A percentile compares a stretch with the other conserved stretches of the same genome.
Evolutionary conservation across 2,888 invertebrate species (phyloP).

Genomic region (Lasioglossum marginatum): DNA sequence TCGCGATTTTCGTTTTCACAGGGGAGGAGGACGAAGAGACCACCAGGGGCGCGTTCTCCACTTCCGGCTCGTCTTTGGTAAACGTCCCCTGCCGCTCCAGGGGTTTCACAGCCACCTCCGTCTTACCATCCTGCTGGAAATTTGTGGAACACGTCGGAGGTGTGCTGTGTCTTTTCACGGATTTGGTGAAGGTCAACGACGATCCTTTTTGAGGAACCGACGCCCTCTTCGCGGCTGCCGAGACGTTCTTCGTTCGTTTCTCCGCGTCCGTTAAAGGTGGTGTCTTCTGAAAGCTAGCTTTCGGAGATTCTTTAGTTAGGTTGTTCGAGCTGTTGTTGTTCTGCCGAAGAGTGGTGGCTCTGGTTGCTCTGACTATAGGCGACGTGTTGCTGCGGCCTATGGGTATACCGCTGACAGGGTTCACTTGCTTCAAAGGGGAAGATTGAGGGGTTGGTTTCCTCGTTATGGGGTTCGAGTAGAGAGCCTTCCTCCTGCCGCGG

Average conservation of each 20-base stretch:
- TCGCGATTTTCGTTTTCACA: slow-evolving; percentile 77
- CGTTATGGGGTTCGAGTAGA: slow-evolving; percentile 85
- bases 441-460: slow-evolving; percentile 80
- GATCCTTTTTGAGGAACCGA: slow-evolving; percentile 78
- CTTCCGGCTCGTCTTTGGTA: slow-evolving; percentile 91
- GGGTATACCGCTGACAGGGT: slow-evolving; percentile 75
- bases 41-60: slow-evolving; percentile 80
- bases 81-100: slow-evolving; percentile 96
- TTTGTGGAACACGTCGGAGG: slow-evolving; percentile 55
- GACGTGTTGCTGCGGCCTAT: slow-evolving; percentile 81
- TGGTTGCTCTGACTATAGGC: slow-evolving; percentile 80
- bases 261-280: slow-evolving; percentile 50
- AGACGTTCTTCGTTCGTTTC: slow-evolving; percentile 66
- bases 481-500: slow-evolving; percentile 89
- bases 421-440: slow-evolving; percentile 78
- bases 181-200: slow-evolving; percentile 76
- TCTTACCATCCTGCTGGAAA: slow-evolving; percentile 60
- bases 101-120: slow-evolving; percentile 79
- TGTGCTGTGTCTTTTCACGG: slow-evolving; percentile 76
- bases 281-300: slow-evolving; percentile 78
- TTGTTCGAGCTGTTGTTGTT: slow-evolving; percentile 73
- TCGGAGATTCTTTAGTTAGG: slow-evolving; percentile 56
- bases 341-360: slow-evolving; percentile 80
- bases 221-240: slow-evolving; percentile 73
- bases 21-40: slow-evolving; percentile 75